Evolutionary conservation across 2,113 vertebrate genomes (phyloP).

Genomic region (Mobula birostris): DNA sequence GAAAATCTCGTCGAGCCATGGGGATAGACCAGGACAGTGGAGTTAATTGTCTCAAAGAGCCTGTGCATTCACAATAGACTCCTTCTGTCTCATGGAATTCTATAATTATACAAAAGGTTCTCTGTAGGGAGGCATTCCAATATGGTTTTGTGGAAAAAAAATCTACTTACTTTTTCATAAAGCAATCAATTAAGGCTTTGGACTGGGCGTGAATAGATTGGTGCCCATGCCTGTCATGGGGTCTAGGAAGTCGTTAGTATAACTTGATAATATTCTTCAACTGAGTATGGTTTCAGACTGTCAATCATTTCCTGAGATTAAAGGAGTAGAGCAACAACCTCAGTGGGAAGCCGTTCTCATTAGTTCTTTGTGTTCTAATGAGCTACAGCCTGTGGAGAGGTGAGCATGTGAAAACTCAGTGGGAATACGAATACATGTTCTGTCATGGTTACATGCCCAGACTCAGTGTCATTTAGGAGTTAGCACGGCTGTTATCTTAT

Average conservation of each 20-base stretch:
- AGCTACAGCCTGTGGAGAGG: not conserved
- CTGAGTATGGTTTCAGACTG: not conserved
- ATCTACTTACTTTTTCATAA: not conserved
- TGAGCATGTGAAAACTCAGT: not conserved
- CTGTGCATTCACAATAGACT: too few species aligned
- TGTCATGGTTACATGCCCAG: not conserved
- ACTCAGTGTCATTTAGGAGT: not conserved
- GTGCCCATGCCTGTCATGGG: not conserved
- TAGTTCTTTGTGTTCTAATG: slow-evolving; percentile 15
- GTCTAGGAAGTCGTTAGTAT: not conserved
- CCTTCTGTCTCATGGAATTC: not conserved
- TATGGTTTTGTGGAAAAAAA: not conserved
- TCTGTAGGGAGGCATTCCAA: not conserved
- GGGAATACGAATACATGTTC: not conserved
- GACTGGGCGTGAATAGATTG: not conserved
- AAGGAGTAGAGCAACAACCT: slow-evolving; percentile 1
- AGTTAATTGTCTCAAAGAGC: too few species aligned
- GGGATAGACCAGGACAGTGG: too few species aligned
- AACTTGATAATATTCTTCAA: not conserved
- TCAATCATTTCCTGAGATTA: not conserved
- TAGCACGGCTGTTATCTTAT: not conserved
- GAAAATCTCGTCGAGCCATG: too few species aligned
- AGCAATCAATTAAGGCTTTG: not conserved
- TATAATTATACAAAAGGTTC: not conserved
- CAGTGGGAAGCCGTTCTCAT: not conserved